A percentile compares a stretch with the other conserved stretches of the same genome.
Evolutionary conservation across 23 tunicate genomes (phyloP).

Genomic region (Phallusia fumigata): DNA sequence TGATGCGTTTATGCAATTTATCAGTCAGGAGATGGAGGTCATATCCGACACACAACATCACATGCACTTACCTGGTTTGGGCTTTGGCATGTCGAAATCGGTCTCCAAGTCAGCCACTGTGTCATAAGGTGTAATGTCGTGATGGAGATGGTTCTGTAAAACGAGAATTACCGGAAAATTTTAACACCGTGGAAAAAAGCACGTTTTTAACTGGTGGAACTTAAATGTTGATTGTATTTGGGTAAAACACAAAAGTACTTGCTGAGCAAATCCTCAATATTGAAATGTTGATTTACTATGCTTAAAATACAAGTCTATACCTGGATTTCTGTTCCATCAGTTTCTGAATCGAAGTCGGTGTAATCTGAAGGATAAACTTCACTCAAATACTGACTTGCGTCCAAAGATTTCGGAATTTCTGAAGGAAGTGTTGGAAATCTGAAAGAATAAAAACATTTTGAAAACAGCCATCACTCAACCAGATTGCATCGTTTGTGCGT

Average conservation of each 20-base stretch:
- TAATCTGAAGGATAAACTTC: constrained; percentile 84
- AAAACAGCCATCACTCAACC: no score
- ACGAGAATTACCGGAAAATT: background rate
- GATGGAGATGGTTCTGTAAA: constrained; percentile 22
- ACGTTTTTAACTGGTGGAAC: no score
- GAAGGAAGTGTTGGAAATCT: constrained; percentile 15
- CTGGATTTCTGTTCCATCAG: constrained; percentile 29
- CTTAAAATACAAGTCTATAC: background rate
- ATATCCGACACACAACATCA: no score
- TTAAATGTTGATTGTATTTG: no score
- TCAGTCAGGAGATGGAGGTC: no score
- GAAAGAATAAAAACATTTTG: background rate
- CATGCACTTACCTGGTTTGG: background rate
- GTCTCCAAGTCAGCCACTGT: constrained; percentile 55
- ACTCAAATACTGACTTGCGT: constrained; percentile 26
- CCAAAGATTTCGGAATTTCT: constrained; percentile 15
- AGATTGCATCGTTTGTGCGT: no score
- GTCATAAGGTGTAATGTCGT: constrained; percentile 54
- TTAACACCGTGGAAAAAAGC: background rate
- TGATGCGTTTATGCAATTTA: background rate
- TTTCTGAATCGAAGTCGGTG: constrained; percentile 84
- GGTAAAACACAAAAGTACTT: no score
- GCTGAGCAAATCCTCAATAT: no score
- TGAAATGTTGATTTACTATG: no score
- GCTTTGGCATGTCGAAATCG: constrained; percentile 25